These are phyloP conservation scores for Terrapene triunguis DNA, from an alignment of 2,113 vertebrate species.

Conservation along the genomic window DNA sequence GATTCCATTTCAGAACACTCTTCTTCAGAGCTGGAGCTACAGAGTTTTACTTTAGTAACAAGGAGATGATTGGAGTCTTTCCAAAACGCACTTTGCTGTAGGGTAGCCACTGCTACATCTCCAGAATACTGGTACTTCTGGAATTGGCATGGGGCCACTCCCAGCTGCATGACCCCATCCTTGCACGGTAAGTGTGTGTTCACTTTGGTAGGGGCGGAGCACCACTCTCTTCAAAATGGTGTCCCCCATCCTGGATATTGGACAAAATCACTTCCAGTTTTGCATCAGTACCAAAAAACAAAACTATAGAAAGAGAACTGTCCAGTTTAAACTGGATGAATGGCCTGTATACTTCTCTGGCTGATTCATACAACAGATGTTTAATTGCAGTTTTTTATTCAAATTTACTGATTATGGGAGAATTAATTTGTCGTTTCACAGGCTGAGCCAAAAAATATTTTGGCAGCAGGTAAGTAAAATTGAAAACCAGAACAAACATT, in stretches of 20 bases:
- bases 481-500: background rate
- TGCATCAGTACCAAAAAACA: no score
- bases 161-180: no score
- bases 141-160: no score
- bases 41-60: accelerated
- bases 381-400: constrained; percentile 23
- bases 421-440: constrained; percentile 37
- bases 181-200: no score
- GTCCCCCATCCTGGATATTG: no score
- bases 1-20: accelerated
- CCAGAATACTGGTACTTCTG: no score
- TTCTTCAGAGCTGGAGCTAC: background rate
- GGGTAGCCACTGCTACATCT: no score
- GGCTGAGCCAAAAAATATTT: constrained; percentile 28
- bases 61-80: accelerated
- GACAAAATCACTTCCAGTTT: no score
- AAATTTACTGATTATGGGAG: constrained; percentile 4
- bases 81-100: background rate
- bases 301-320: no score
- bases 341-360: background rate
- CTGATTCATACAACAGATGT: background rate
- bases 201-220: no score
- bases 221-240: no score
- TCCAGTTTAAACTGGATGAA: no score
- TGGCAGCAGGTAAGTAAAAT: constrained; percentile 48